Base-by-base conservation (phyloP, 2,888 invertebrate species). In the Molanna angustata region DNA sequence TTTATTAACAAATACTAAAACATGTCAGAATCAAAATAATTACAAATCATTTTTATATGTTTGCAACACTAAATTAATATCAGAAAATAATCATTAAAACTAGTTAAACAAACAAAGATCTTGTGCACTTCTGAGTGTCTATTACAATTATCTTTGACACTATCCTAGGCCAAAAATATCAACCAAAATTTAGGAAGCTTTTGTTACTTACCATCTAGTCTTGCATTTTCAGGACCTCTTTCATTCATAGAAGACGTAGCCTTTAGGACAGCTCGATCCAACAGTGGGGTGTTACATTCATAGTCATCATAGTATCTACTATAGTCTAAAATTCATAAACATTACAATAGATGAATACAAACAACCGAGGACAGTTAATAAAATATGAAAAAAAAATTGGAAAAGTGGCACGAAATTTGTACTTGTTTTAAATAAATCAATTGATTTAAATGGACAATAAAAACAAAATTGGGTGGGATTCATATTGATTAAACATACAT, bases 141-240 rank as follows among this genome's bases (percentile, higher is more conserved):
- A n/a, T n/a, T n/a, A n/a, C n/a, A n/a, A n/a, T n/a, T n/a, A n/a
- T n/a, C n/a, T n/a, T n/a, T n/a, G n/a, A n/a, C n/a, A n/a, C n/a
- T n/a, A n/a, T n/a, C n/a, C n/a, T n/a, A n/a, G n/a, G n/a, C n/a
- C n/a, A n/a, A n/a, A n/a, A n/a, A n/a, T n/a, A n/a, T n/a, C n/a
- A n/a, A n/a, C n/a, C n/a, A n/a, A n/a, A n/a, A n/a, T n/a, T n/a
- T n/a, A n/a, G n/a, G n/a, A n/a, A n/a, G n/a, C n/a, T n/a, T n/a
- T n/a, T n/a, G n/a, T n/a, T n/a, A 68, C 84, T 85, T 82, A 93
- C 93, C 91, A 79, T 91, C 84, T 63, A 94, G 76, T 65, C 82
- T 80, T 31, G 92, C 92, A 78, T 93, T 88, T 57, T 87, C 82
- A n/a, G 94, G 86, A 54, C 90, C 91, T 67, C 93, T 80, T 62